Evolutionary conservation across 2,888 invertebrate species (phyloP).

Genomic region (Parnassius orleans): DNA sequence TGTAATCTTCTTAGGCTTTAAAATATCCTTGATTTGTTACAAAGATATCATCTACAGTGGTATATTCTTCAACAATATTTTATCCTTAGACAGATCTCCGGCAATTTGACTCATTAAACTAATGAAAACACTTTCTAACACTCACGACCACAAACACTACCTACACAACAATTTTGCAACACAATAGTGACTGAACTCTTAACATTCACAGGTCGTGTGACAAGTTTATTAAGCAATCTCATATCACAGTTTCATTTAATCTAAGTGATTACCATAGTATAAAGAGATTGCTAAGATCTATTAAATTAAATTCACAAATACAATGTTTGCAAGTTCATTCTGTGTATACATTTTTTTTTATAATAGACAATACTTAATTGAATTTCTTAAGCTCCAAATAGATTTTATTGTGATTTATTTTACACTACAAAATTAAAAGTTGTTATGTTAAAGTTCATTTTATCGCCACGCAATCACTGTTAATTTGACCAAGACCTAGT

Average conservation of each 20-base stretch:
- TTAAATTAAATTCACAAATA: slow-evolving; percentile 11
- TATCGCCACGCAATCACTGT: no score
- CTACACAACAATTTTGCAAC: slow-evolving; percentile 8
- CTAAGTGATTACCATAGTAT: slow-evolving; percentile 31
- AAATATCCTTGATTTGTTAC: background rate
- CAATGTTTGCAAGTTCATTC: slow-evolving; percentile 3
- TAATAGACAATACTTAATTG: background rate
- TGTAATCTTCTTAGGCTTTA: background rate
- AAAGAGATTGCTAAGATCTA: slow-evolving; percentile 27
- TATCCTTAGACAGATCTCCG: background rate
- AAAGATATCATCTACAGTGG: background rate
- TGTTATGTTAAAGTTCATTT: no score
- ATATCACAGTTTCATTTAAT: slow-evolving; percentile 59
- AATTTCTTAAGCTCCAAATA: no score
- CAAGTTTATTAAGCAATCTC: slow-evolving; percentile 38
- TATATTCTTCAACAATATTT: background rate
- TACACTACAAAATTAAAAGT: no score
- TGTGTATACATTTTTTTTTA: background rate
- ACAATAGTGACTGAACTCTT: slow-evolving; percentile 5
- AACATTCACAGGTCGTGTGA: slow-evolving; percentile 11
- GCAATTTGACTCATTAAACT: background rate
- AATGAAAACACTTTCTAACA: slow-evolving; percentile 4
- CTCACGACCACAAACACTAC: slow-evolving; percentile 9
- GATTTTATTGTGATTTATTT: no score
- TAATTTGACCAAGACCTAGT: no score